Base-by-base conservation (phyloP, 2,113 vertebrate genomes). In the Gadus macrocephalus region DNA sequence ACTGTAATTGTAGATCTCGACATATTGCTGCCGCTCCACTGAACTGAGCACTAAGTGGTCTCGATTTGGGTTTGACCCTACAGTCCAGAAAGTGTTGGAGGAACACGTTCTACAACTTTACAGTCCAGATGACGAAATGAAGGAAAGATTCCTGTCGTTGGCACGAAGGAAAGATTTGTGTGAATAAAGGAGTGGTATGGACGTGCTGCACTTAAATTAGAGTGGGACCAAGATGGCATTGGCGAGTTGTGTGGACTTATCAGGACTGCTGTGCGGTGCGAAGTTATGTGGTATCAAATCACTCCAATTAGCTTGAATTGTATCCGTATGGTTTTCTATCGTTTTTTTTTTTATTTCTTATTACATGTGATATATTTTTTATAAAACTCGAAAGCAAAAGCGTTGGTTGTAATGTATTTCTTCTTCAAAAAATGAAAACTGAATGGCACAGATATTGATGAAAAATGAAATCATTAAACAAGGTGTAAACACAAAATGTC, bases 1-100 rank as follows among this genome's bases (percentile, higher is more conserved):
- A 9, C 42, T 12, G 9, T 49, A 14, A 49, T 11, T 49, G 1
- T 11, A 49, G 20, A 14, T 58, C 55, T 58, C 16, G 55, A 17
- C 42, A 49, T 49, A 49, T 49, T 49, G 42, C 42, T 49, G 42
- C 42, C 8, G 31, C 31, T 35, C 31, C 6, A 35, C 22, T 68
- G 8, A 60, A 59, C n/a, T 64, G 20, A 64, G 2, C 53, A 55
- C 0, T 6, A 5, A 55, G 19, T 61, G 2, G 1, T 55, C 5
- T 55, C 17, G 9, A 25, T 70, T 73, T 38, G 28, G 25, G 64
- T 68, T 61, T 35, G 31, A 35, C 72, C 66, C 60, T 14, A 19
- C 55, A 96, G 95, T 95, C 75, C 94, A 95, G 76, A 94, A 93
- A 90, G 92, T 93, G 0, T 91, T 96, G 0, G 94, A 95, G 84